These are phyloP conservation scores for Apodemus agrarius DNA, from an alignment of 2,797 vertebrate genomes.

Conservation along the genomic window DNA sequence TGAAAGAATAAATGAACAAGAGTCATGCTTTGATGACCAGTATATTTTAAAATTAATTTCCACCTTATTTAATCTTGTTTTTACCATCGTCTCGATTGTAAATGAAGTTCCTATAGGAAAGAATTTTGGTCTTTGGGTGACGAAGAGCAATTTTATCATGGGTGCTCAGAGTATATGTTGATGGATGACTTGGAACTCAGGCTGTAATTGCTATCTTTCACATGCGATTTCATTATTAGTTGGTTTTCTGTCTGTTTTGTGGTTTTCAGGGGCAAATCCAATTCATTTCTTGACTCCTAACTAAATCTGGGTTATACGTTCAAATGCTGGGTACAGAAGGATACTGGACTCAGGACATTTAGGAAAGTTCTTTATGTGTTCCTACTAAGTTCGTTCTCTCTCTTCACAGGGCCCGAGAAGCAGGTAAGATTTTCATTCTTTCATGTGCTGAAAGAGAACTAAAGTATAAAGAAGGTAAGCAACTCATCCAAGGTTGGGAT, in stretches of 20 bases:
- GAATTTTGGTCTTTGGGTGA: background rate
- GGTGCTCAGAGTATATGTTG: background rate
- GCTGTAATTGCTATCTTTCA: background rate
- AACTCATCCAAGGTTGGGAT: background rate
- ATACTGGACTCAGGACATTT: background rate
- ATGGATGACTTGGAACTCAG: background rate
- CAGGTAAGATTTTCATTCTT: background rate
- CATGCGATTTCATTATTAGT: background rate
- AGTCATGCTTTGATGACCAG: background rate
- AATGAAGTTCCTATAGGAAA: background rate
- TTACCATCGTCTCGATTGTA: background rate
- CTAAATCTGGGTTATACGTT: background rate
- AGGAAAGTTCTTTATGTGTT: background rate
- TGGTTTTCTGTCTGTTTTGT: background rate
- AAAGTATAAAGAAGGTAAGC: background rate
- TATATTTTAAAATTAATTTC: slow-evolving; percentile 1
- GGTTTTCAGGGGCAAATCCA: background rate
- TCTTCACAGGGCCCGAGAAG: background rate
- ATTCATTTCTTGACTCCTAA: background rate
- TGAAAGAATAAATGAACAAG: background rate
- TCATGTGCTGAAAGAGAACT: background rate
- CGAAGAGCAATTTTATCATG: background rate
- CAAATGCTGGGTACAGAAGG: background rate
- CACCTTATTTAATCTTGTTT: slow-evolving; percentile 22
- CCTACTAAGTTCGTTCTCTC: background rate